Evolutionary conservation across 2,888 invertebrate genomes (phyloP), one percentile per base, ranked within the genome.

Genomic region (Empis stercorea): DNA sequence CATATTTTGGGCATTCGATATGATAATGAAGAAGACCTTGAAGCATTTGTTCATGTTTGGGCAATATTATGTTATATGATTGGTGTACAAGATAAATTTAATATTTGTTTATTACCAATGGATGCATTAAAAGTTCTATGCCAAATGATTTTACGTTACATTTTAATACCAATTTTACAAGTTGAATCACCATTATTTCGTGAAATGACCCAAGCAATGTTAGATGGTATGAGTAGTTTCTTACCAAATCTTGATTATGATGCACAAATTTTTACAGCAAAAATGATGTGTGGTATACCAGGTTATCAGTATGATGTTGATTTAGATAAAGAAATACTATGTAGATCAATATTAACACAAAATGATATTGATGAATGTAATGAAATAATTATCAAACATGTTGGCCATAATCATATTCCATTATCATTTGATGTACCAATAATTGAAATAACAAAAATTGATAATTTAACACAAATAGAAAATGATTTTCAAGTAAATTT

Each of bases 31-130:
- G 76, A 75, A 39, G 84, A 86, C 53, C 72, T 82, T 60, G 80
- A 82, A 37, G 83, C 78, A 2, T 81, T 84, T 55, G 71, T 84
- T 16, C 85, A 88, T 63, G 74, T 84, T 53, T 89, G 89, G 89
- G 75, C 79, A 51, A 80, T 82, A 1, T 73, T 89, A 30, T 86
- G 85, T 1, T 72, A 79, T 59, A 70, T 84, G 63, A 72, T 89
- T 48, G 91, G 91, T 1, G 74, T 89, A 49, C 75, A 84, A 52
- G 86, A 89, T 27, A 39, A 49, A 32, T 53, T 36, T 30, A 56
- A 56, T 32, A 45, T 53, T 37, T 56, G 56, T 14, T 38, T 56
- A 2, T 27, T 47, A 11, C 46, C 48, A 4, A 4, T 50, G 10
- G 51, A 51, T 32, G 46, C 48, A 6, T 45, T 54, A n/a, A 32